Evolutionary conservation across 2,797 vertebrate species (phyloP), one percentile per base, ranked within the genome.

Genomic region (Oreonectes daqikongensis): DNA sequence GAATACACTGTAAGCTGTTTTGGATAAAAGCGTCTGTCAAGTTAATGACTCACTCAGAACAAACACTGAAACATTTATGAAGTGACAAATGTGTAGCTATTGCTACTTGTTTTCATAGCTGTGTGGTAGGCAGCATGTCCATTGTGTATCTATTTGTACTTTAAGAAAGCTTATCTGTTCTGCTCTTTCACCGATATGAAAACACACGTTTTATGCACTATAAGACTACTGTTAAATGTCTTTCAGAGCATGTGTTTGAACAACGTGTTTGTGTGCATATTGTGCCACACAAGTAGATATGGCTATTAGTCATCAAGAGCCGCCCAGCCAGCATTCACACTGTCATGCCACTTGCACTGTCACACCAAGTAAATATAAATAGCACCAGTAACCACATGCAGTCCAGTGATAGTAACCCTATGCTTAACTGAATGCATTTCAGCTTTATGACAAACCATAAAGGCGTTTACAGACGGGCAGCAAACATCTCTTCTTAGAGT

Each of bases 291-390:
- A 77, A 52, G 75, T 44, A 73, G 72, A 67, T 68, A 68, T 55
- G 26, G 18, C 61, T 22, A 77, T 84, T 81, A 77, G 81, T 84
- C 81, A 81, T 72, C 78, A 59, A 50, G 46, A 28, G 22, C 66
- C 50, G 26, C 59, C 70, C 46, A 77, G 72, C 80, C 72, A 78
- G 64, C 75, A n/a, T 67, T 57, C 72, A 66, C 60, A 73, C 72
- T 76, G 59, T 67, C 69, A 32, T 72, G 75, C 64, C 69, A 75
- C 78, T 80, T 80, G 55, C 63, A 66, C 53, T 77, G 66, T 79
- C 66, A 77, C 79, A 65, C 60, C 68, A 63, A 72, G 66, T 71
- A 71, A 57, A 68, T 77, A 81, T 75, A 72, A 80, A 78, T 76
- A 78, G 78, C 44, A 40, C 48, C 48, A 40, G 18, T 66, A 67